A percentile compares a stretch with the other conserved stretches of the same genome.
Conservation (phyloP, 2,797 vertebrate species). For the Botia kubotai region DNA sequence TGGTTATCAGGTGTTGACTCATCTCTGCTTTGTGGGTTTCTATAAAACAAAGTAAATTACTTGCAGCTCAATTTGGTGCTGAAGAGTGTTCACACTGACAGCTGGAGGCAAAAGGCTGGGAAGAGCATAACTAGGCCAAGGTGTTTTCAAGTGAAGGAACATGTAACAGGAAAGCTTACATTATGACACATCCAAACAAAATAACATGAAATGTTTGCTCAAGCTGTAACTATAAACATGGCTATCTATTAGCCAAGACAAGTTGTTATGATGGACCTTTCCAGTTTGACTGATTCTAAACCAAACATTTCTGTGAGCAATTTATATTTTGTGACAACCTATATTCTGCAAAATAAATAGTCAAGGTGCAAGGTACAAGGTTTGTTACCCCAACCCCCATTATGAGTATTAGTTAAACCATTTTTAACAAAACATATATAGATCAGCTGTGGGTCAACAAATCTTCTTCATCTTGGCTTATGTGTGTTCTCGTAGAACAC, state of each 20-base stretch:
- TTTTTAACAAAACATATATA: too few relatives aligned
- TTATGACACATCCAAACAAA: not conserved
- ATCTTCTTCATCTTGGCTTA: too few relatives aligned
- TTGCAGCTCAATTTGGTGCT: not conserved
- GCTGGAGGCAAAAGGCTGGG: conserved; percentile 25
- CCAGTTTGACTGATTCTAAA: not conserved
- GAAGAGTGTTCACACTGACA: not conserved
- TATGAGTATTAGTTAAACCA: too few relatives aligned
- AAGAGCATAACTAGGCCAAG: not conserved
- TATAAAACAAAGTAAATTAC: not conserved
- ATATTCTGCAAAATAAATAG: too few relatives aligned
- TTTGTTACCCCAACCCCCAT: too few relatives aligned
- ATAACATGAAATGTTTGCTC: conserved; percentile 3
- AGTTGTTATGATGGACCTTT: not conserved
- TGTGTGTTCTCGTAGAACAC: too few relatives aligned
- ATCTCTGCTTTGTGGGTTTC: not conserved
- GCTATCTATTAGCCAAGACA: not conserved
- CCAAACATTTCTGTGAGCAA: not conserved
- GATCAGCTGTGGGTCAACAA: too few relatives aligned
- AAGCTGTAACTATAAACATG: not conserved
- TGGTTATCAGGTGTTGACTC: not conserved
- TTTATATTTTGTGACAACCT: too few relatives aligned
- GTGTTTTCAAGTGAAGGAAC: conserved; percentile 4
- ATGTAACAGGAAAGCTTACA: not conserved
- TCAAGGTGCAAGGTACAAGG: too few relatives aligned